These are phyloP conservation scores for Apostichopus californicus DNA, from an alignment of 35 echinoderm and acorn worm genomes.

Conservation along the genomic window DNA sequence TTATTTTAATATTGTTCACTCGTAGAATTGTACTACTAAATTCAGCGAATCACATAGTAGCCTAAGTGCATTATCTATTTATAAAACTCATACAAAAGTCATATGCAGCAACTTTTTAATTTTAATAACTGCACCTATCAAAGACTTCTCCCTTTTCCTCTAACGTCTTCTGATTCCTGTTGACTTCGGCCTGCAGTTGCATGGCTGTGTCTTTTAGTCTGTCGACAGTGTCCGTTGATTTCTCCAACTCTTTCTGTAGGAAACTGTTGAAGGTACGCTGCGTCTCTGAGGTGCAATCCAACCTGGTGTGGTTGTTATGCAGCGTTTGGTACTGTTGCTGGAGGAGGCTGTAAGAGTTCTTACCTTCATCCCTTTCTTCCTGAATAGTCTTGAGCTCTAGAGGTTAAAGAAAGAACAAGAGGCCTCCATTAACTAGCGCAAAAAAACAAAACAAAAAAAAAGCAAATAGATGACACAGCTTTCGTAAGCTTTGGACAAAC, in stretches of 20 bases:
- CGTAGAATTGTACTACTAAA: too few species aligned
- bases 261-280: not conserved
- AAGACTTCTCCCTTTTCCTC: not conserved
- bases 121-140: not conserved
- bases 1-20: too few species aligned
- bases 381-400: not conserved
- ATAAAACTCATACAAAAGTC: not conserved
- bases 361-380: not conserved
- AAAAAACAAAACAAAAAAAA: too few species aligned
- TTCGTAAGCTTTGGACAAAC: too few species aligned
- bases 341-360: not conserved
- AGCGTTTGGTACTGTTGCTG: conserved; percentile 38
- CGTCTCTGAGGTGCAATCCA: conserved; percentile 39
- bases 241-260: conserved; percentile 36
- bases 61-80: not conserved
- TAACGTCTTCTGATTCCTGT: not conserved
- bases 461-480: too few species aligned
- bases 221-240: not conserved
- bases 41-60: too few species aligned
- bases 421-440: too few species aligned
- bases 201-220: conserved; percentile 3
- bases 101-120: too few species aligned
- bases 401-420: not conserved
- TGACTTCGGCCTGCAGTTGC: not conserved
- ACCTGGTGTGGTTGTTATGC: conserved; percentile 33